phyloP scores from a whole-genome alignment of 2,113 vertebrate species.

The Riparia riparia region DNA sequence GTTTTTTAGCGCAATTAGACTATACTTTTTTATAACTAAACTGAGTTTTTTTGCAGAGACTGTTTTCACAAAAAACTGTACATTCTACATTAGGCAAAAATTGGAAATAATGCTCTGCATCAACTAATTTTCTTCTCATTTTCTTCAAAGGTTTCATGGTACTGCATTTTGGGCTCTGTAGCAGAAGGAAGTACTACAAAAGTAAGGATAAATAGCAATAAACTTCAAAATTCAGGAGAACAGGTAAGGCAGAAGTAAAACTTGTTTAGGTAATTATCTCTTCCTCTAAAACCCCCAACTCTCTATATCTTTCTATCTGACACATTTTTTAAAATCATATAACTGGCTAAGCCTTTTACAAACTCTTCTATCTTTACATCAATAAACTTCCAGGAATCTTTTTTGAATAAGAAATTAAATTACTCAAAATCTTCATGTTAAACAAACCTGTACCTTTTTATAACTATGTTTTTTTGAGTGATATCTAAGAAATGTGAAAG shows the following conservation, averaged over 20 bases:
- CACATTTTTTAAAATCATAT: not conserved
- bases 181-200: constrained; percentile 81
- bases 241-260: constrained; percentile 77
- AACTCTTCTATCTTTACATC: not conserved
- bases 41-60: not conserved
- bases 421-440: not conserved
- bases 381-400: not conserved
- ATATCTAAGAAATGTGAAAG: not conserved
- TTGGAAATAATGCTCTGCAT: not conserved
- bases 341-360: not conserved
- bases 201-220: constrained; percentile 86
- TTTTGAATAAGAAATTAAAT: not conserved
- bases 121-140: not conserved
- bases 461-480: not conserved
- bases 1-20: not conserved
- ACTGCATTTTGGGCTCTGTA: constrained; percentile 84
- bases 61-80: not conserved
- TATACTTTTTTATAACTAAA: not conserved
- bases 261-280: not conserved
- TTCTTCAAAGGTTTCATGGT: constrained; percentile 87
- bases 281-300: not conserved
- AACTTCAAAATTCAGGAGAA: constrained; percentile 86
- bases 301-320: not conserved
- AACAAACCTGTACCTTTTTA: not conserved
- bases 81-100: not conserved